Evolutionary conservation across 2,888 invertebrate species (phyloP), one percentile per base, ranked within the genome.

Genomic region (Temnothorax rugatulus): DNA sequence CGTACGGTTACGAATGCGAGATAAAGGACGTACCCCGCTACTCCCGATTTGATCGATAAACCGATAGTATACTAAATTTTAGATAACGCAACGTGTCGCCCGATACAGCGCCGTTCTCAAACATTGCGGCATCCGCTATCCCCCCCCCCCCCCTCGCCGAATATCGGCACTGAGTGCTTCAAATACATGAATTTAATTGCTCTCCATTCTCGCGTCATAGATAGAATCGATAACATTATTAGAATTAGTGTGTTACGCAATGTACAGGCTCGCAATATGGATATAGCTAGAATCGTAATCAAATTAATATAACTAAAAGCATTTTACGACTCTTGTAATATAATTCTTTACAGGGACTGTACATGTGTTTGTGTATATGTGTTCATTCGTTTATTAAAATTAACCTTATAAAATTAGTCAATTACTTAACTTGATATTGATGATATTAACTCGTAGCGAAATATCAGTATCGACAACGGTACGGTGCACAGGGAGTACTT

Each of bases 31-130:
- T 15, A 44, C 25, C 47, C 38, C 47, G 8, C 47, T 47, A 25
- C 18, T 47, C 44, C n/a, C 34, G 59, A 38, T 81, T 81, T 81
- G 73, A 71, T 81, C 73, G 79, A 81, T 81, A 81, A 81, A 81
- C 79, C 79, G 79, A 79, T 79, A 59, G 71, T 73, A 73, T 73
- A 81, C 71, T 81, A 81, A 59, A 81, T 81, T 81, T 71, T 81
- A 81, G 79, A 81, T 71, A 81, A 81, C 79, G 73, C 73, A 73
- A 73, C 38, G 79, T 81, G 79, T 81, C 79, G 79, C 73, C 73
- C 79, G 57, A 71, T 81, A 81, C 79, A 81, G 59, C n/a, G n/a
- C 79, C 71, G 73, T 81, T 81, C 79, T 81, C 79, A 81, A 81
- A 81, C 79, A 81, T 79, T 73, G 73, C 38, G 73, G 71, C 47